Conservation (phyloP, 2,113 vertebrate genomes). For the Chloebia gouldiae region DNA sequence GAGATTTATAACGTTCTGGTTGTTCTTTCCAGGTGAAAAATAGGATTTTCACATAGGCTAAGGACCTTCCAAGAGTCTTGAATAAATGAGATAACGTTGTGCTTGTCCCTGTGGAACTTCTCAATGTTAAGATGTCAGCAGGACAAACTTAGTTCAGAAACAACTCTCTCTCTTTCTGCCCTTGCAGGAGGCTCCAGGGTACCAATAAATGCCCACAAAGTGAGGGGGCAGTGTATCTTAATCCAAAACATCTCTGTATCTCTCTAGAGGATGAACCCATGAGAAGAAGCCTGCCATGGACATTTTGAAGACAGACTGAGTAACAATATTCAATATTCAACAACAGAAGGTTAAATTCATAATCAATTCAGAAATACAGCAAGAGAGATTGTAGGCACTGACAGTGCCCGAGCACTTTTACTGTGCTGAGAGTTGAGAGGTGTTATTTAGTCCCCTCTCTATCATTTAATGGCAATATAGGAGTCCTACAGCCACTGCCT, state of each 20-base stretch:
- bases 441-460: neutral
- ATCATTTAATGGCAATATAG: neutral
- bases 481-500: accelerated
- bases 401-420: neutral
- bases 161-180: accelerated
- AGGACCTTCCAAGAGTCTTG: neutral
- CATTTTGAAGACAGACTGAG: neutral
- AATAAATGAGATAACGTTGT: neutral
- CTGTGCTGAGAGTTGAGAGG: neutral
- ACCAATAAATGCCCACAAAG: accelerated
- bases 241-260: neutral
- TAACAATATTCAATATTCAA: neutral
- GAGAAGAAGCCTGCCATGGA: neutral
- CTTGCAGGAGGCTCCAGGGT: neutral
- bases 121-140: neutral
- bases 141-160: neutral
- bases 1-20: neutral
- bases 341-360: neutral
- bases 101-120: neutral
- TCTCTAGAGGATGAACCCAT: neutral
- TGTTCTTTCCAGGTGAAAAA: neutral
- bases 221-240: neutral
- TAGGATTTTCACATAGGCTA: neutral
- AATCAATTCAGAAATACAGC: accelerated
- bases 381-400: neutral